These are phyloP conservation scores for Solenopsis fugax DNA, from an alignment of 1,140 invertebrate genomes.

Conservation along the genomic window DNA sequence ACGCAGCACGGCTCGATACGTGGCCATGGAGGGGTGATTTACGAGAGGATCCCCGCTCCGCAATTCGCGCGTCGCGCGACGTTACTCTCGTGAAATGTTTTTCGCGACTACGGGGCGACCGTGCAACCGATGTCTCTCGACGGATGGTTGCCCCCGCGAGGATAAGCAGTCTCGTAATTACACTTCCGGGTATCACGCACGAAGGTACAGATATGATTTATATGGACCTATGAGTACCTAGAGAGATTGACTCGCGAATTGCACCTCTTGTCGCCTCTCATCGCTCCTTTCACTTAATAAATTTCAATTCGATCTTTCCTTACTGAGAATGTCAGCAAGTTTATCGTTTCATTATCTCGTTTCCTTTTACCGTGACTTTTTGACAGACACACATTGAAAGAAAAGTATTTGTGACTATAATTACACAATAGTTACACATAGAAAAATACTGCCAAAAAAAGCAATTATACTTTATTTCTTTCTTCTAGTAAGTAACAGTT, in stretches of 20 bases:
- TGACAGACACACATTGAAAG: background rate
- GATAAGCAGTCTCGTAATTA: constrained; percentile 39
- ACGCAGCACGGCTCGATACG: constrained; percentile 27
- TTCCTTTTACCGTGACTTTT: background rate
- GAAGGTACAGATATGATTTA: constrained; percentile 13
- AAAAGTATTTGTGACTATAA: too few species aligned
- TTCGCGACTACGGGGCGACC: background rate
- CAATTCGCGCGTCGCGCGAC: constrained; percentile 20
- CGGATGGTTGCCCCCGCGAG: background rate
- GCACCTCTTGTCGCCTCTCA: constrained; percentile 25
- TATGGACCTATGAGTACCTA: background rate
- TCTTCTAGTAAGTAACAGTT: too few species aligned
- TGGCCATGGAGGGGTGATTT: constrained; percentile 25
- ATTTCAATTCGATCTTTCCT: constrained; percentile 26
- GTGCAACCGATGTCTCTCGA: background rate
- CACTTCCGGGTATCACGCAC: background rate
- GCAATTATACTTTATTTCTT: too few species aligned
- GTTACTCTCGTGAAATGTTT: constrained; percentile 24
- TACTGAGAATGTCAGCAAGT: background rate
- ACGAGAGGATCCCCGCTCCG: constrained; percentile 26
- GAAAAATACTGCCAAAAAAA: too few species aligned
- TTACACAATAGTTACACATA: too few species aligned
- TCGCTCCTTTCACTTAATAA: constrained; percentile 25
- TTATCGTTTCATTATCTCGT: background rate
- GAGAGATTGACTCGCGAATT: background rate